Base-by-base conservation (phyloP, 2,113 vertebrate genomes). In the Glaucomys volans region DNA sequence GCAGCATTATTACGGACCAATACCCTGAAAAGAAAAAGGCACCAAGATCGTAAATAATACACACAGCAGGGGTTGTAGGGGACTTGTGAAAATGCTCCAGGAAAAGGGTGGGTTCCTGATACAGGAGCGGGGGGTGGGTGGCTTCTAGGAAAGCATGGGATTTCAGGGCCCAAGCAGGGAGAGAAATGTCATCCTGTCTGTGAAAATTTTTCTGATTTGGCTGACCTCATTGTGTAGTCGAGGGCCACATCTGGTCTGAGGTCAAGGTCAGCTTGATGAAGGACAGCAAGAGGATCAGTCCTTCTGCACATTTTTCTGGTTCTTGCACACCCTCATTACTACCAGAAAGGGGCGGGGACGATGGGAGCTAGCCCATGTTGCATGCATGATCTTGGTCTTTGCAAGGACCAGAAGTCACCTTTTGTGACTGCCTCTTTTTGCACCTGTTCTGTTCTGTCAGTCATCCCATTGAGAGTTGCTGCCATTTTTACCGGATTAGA, bases 1-100 rank as follows among this genome's bases (percentile, higher is more conserved):
- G 95, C 3, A 71, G 77, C 30, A 77, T 91, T 91, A 91, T 97
- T 97, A 97, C 92, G 89, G 91, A 95, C 95, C 91, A 92, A 90
- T 95, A 94, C 85, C 90, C 59, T 94, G 96, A 93, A 97, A 98
- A 97, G 96, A 97, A 96, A 96, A 94, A 97, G 92, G 83, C 76
- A 37, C 93, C 5, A 50, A 76, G 95, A 94, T 94, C 76, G 64
- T 98, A 97, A 98, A 98, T 98, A 97, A 97, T 67, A 80, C 64
- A 74, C 69, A 91, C 95, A 93, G 93, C 75, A 96, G 92, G 47
- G 80, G 59, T 42, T 96, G 87, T 82, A 96, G 44, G 71, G 50
- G 10, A 93, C 75, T 64, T n/a, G 1, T n/a, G 24, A 84, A 96
- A 95, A 40, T 76, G 32, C 52, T 95, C 20, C n/a, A 20, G 59